These are phyloP conservation scores for Nymphicus hollandicus DNA, from an alignment of 2,113 vertebrate genomes.

Conservation along the genomic window DNA sequence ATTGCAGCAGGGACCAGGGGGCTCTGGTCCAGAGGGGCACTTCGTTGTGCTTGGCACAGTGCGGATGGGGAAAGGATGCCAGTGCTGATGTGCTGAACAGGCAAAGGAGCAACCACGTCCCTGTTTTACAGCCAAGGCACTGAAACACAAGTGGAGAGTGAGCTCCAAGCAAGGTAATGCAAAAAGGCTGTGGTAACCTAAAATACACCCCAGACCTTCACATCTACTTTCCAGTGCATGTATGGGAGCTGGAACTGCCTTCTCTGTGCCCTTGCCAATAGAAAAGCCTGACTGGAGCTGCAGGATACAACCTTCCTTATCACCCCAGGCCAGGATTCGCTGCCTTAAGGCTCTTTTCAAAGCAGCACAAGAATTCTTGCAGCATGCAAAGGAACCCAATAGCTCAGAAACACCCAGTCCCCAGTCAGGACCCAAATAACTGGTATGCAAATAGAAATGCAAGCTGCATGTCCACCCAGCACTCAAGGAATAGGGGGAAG, in stretches of 20 bases:
- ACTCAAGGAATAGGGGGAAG: background rate
- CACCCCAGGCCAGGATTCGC: background rate
- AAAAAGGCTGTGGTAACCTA: background rate
- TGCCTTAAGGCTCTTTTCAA: background rate
- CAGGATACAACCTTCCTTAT: background rate
- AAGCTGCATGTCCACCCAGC: background rate
- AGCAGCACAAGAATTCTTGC: background rate
- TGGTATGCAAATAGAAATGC: background rate
- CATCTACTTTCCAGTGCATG: background rate
- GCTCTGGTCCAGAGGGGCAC: background rate
- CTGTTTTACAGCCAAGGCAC: background rate
- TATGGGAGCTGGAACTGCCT: background rate
- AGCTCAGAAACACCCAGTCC: background rate
- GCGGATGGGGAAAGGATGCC: background rate
- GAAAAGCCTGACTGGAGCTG: background rate
- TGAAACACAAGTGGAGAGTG: background rate
- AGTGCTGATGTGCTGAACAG: background rate
- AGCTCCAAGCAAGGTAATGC: background rate
- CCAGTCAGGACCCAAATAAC: background rate
- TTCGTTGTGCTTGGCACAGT: background rate
- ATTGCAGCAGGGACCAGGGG: background rate
- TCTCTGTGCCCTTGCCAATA: background rate
- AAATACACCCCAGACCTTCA: background rate
- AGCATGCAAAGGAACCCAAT: background rate
- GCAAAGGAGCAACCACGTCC: background rate